These are phyloP conservation scores for Microtus ochrogaster DNA, from an alignment of 2,113 vertebrate species.

Conservation along the genomic window DNA sequence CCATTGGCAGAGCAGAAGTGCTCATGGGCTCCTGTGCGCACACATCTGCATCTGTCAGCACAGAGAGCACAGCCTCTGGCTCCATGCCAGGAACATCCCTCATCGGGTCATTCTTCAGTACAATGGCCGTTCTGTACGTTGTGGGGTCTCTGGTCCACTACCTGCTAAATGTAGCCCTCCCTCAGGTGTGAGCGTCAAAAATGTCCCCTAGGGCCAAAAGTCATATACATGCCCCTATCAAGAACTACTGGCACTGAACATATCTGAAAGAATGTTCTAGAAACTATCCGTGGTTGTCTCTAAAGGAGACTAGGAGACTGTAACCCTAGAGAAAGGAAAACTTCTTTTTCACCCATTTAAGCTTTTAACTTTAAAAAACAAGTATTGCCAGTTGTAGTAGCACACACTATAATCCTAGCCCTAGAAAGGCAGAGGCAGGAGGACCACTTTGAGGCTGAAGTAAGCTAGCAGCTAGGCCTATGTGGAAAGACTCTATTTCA, in stretches of 20 bases:
- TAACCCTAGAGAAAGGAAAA: neutral
- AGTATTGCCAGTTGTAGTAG: neutral
- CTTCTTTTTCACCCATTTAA: neutral
- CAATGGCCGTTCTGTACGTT: neutral
- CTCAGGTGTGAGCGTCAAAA: neutral
- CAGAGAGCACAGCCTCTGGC: neutral
- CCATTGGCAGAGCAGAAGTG: neutral
- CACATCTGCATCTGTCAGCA: neutral
- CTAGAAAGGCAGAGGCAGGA: neutral
- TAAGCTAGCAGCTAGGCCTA: too few relatives aligned
- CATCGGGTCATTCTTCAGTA: neutral
- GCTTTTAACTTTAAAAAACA: neutral
- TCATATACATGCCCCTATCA: too few relatives aligned
- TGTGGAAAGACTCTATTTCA: neutral
- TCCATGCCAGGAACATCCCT: accelerated
- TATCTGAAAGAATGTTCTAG: neutral
- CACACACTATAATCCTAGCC: neutral
- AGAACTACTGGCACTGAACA: neutral
- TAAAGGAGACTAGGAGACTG: neutral
- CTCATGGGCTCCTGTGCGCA: accelerated
- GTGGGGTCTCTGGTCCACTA: neutral
- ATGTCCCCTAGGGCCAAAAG: neutral
- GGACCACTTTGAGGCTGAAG: neutral
- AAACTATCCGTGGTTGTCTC: neutral
- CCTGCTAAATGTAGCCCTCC: neutral